Evolutionary conservation across 2,113 vertebrate genomes (phyloP), one percentile per base, ranked within the genome.

Genomic region (Pterocles orientalis): DNA sequence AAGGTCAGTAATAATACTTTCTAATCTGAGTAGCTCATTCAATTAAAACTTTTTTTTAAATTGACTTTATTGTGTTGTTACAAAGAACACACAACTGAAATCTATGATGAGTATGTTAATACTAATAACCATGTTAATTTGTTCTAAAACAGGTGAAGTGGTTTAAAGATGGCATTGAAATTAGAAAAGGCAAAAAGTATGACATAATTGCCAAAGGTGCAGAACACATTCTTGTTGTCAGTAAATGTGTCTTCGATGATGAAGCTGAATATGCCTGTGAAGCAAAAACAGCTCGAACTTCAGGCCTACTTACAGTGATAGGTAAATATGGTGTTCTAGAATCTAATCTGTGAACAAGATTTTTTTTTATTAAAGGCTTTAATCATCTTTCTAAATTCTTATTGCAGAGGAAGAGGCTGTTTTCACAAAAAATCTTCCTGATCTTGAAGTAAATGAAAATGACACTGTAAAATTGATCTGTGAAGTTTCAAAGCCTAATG

Each of bases 201-300:
- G 99, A 99, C 93, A 99, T 99, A 34, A 98, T 99, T 61, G 98
- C 98, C 50, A 99, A 99, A 95, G 99, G 99, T 62, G 97, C 98
- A 69, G 98, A 99, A 88, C 98, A 97, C 43, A 98, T 98, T 96
- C 99, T 99, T 76, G 97, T 99, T 47, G 70, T 99, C 90, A 99
- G 97, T 95, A 99, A 99, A 97, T 99, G 99, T 14, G 96, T 98
- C 26, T 99, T 99, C 45, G 99, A 99, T 65, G 99, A 99, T 88
- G 99, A 99, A 97, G 99, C 99, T 18, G 99, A 99, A 95, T 99
- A 99, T 76, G 99, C 99, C 93, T 99, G 99, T 96, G 99, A 99
- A 92, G 99, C 99, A 68, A 98, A 98, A 95, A 99, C 98, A 51
- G 98, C 98, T 51, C 99, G 99, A 96, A 99, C 98, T 47, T 99